phyloP scores from a whole-genome alignment of 1,140 invertebrate species.

The Protaetia brevitarsis region DNA sequence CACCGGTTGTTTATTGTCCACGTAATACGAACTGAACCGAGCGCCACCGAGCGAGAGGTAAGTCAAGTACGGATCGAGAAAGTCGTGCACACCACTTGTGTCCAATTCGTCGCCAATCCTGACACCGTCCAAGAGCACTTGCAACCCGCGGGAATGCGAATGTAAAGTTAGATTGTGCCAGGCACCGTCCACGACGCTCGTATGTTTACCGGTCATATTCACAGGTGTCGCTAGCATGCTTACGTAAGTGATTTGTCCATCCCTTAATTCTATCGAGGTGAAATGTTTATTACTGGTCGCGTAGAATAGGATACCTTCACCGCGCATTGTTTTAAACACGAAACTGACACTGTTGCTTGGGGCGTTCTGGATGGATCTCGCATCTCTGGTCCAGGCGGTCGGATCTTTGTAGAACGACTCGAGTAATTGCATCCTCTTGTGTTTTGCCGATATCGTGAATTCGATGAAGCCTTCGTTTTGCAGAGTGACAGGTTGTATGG shows the following conservation, averaged over 20 bases:
- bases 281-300: slow-evolving; percentile 84
- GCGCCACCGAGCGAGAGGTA: slow-evolving; percentile 73
- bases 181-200: slow-evolving; percentile 67
- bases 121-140: slow-evolving; percentile 67
- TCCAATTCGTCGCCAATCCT: slow-evolving; percentile 80
- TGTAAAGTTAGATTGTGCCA: slow-evolving; percentile 83
- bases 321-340: slow-evolving; percentile 75
- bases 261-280: slow-evolving; percentile 72
- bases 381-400: slow-evolving; percentile 60
- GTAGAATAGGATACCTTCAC: slow-evolving; percentile 76
- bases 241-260: slow-evolving; percentile 70
- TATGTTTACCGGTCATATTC: slow-evolving; percentile 70
- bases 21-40: slow-evolving; percentile 54
- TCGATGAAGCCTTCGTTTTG: slow-evolving; percentile 73
- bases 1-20: slow-evolving; percentile 51
- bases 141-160: slow-evolving; percentile 65
- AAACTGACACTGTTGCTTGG: slow-evolving; percentile 72
- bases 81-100: slow-evolving; percentile 80
- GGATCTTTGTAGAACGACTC: slow-evolving; percentile 72
- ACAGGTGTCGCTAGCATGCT: slow-evolving; percentile 73
- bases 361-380: slow-evolving; percentile 38
- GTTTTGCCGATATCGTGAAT: slow-evolving; percentile 78
- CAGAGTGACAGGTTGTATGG: slow-evolving; percentile 76
- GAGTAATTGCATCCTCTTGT: slow-evolving; percentile 78
- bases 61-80: slow-evolving; percentile 85